Conservation (phyloP, 2,888 invertebrate species). For the Arenicola marina region DNA sequence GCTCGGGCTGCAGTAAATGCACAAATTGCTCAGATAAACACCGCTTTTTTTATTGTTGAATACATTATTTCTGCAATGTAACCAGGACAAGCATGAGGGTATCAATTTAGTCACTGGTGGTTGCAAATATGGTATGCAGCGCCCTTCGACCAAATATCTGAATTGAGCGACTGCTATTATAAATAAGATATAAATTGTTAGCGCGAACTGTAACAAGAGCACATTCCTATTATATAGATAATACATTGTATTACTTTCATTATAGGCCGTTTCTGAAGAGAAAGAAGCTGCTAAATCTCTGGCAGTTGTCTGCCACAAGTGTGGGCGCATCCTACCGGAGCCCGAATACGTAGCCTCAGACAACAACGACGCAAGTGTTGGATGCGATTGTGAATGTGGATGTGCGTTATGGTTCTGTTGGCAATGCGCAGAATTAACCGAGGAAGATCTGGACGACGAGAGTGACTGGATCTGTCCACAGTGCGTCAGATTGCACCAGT, state of each 20-base stretch:
- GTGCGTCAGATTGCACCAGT: too few species aligned
- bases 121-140: too few species aligned
- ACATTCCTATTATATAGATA: too few species aligned
- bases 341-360: background rate
- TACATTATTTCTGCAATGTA: too few species aligned
- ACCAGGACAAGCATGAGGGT: too few species aligned
- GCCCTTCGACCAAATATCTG: too few species aligned
- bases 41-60: too few species aligned
- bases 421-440: background rate
- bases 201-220: too few species aligned
- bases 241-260: background rate
- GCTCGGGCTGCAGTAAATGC: background rate
- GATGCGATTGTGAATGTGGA: background rate
- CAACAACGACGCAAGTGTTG: background rate
- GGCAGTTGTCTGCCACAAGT: background rate
- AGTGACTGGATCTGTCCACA: background rate
- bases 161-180: too few species aligned
- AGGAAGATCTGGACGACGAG: background rate
- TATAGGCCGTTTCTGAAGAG: background rate
- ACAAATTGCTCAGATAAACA: too few species aligned
- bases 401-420: background rate
- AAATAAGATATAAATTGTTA: too few species aligned
- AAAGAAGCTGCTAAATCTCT: background rate
- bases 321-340: background rate
- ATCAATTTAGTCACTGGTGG: too few species aligned